A percentile compares a stretch with the other conserved stretches of the same genome.
These are phyloP conservation scores for Tetheella fluctuosa DNA, from an alignment of 2,888 invertebrate species.

Conservation along the genomic window DNA sequence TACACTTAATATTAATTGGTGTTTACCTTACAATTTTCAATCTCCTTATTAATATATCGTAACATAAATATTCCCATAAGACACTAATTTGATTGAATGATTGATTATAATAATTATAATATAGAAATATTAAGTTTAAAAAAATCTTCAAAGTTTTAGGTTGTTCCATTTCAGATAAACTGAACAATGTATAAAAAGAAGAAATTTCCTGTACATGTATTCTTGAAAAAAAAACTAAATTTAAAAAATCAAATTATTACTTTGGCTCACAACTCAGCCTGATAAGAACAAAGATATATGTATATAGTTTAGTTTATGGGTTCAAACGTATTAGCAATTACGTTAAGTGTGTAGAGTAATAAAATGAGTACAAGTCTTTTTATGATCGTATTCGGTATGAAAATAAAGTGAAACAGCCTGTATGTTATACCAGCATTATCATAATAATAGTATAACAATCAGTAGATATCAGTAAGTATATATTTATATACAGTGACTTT, in stretches of 20 bases:
- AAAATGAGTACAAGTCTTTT: too few relatives aligned
- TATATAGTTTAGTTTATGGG: too few relatives aligned
- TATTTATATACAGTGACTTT: not conserved
- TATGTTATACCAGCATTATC: not conserved
- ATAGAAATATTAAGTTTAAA: not conserved
- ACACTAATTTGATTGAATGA: not conserved
- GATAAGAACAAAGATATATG: too few relatives aligned
- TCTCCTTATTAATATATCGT: slow-evolving; percentile 16
- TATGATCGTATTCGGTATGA: too few relatives aligned
- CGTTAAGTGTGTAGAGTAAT: too few relatives aligned
- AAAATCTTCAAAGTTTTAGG: not conserved
- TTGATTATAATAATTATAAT: not conserved
- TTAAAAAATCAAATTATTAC: too few relatives aligned
- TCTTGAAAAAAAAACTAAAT: too few relatives aligned
- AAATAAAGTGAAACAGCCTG: not conserved
- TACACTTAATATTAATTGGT: slow-evolving; percentile 57
- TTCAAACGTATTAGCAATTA: too few relatives aligned
- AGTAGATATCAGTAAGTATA: not conserved
- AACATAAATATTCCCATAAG: slow-evolving; percentile 5
- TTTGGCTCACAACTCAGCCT: too few relatives aligned
- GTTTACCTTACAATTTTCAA: slow-evolving; percentile 59
- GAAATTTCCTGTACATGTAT: too few relatives aligned
- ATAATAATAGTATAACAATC: not conserved
- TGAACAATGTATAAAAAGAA: not conserved
- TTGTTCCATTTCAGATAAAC: not conserved